Conservation (phyloP, 2,113 vertebrate genomes). For the Callaeas wilsoni region DNA sequence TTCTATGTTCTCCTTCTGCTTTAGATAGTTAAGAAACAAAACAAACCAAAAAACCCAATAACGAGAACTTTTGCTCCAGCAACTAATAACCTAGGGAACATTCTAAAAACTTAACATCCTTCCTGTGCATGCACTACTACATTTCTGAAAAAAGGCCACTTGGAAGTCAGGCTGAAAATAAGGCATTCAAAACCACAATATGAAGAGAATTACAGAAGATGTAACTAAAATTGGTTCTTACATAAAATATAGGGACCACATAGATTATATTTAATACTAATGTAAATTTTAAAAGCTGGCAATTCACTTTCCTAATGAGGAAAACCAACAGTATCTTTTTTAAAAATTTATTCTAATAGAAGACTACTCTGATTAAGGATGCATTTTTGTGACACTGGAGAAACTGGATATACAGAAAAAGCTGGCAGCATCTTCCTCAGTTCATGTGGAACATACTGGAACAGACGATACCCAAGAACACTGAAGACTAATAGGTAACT, state of each 20-base stretch:
- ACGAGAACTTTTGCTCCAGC: neutral
- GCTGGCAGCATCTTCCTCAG: neutral
- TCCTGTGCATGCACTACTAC: neutral
- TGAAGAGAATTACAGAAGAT: too few relatives aligned
- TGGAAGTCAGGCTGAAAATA: neutral
- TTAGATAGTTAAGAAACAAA: neutral
- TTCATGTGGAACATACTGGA: neutral
- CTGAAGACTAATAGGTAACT: neutral
- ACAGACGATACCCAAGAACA: neutral
- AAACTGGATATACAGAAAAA: too few relatives aligned
- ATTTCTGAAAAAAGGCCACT: neutral
- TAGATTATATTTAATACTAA: too few relatives aligned
- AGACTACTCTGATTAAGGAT: too few relatives aligned
- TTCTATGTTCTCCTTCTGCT: neutral
- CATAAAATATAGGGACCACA: too few relatives aligned
- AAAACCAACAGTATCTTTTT: too few relatives aligned
- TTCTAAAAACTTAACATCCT: neutral
- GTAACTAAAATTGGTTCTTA: too few relatives aligned
- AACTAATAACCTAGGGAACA: neutral
- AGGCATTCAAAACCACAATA: neutral
- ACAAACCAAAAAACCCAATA: neutral
- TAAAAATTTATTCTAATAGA: too few relatives aligned
- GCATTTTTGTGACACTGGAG: too few relatives aligned
- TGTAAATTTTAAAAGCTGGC: too few relatives aligned
- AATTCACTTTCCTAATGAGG: too few relatives aligned